phyloP scores from a whole-genome alignment of 1,140 invertebrate species.

The Goniozus legneri region DNA sequence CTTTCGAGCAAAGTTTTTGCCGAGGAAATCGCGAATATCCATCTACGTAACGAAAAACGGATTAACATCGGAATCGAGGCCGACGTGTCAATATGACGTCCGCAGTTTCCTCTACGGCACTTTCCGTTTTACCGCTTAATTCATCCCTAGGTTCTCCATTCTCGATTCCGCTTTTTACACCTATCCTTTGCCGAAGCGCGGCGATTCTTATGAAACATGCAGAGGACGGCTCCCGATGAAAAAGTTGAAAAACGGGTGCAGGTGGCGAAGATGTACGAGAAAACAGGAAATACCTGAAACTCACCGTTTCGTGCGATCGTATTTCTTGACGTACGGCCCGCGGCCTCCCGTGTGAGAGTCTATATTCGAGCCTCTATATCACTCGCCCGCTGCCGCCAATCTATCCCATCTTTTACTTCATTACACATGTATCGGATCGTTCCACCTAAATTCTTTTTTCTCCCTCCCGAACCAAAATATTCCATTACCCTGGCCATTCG shows the following conservation, averaged over 20 bases:
- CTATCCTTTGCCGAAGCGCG: too few relatives aligned
- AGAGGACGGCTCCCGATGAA: constrained; percentile 28
- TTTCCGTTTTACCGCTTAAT: constrained; percentile 20
- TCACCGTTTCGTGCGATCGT: constrained; percentile 26
- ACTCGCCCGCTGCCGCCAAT: background rate
- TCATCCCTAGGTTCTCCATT: constrained; percentile 20
- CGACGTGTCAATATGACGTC: too few relatives aligned
- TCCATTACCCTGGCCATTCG: too few relatives aligned
- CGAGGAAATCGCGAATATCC: too few relatives aligned
- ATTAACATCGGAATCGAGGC: too few relatives aligned
- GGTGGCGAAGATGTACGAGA: constrained; percentile 29
- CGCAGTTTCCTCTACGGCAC: too few relatives aligned
- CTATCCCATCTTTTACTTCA: background rate
- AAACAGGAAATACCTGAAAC: constrained; percentile 32
- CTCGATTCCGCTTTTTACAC: constrained; percentile 26
- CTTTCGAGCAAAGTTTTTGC: too few relatives aligned
- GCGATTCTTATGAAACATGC: constrained; percentile 31
- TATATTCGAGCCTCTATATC: background rate
- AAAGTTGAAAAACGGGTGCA: constrained; percentile 33
- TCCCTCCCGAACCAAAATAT: too few relatives aligned
- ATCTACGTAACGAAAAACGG: too few relatives aligned
- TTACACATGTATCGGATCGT: too few relatives aligned
- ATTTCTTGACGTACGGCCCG: constrained; percentile 20
- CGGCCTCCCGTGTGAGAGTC: too few relatives aligned
- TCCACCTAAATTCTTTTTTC: too few relatives aligned